Evolutionary conservation across 2,113 vertebrate genomes (phyloP), one percentile per base, ranked within the genome.

Genomic region (Gobio gobio): DNA sequence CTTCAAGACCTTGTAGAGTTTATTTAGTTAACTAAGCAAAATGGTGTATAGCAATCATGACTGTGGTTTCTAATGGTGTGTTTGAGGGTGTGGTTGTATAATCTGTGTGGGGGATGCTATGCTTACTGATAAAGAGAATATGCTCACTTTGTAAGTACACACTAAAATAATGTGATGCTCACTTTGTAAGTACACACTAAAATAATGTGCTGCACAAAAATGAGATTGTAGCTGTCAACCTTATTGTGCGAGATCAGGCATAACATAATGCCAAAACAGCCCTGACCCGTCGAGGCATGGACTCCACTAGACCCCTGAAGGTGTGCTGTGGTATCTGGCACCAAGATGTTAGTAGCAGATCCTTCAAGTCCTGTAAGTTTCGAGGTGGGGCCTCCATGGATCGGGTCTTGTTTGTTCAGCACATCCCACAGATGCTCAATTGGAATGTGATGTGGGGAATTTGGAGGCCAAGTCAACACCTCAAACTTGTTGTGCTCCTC

Each of bases 21-120:
- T 16, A 20, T 54, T 14, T n/a, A 26, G 36, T 20, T 8, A 56
- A 56, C 18, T 24, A 56, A 16, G 5, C 77, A 61, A 45, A 79
- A 16, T 26, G 6, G 33, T 63, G 22, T 59, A 9, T 58, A 45
- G 20, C 5, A 4, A 20, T 59, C 13, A 24, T 43, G 33, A 13
- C 1, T 45, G 33, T 78, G 58, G 7, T 79, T 79, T 63, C 7
- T 47, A 58, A 45, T 26, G 56, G n/a, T 47, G 22, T 61, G 56
- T 79, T 79, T 26, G 33, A 76, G 49, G 26, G 74, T 24, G 43
- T 40, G 20, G 29, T 40, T 63, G 77, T 79, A 43, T 63, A 63
- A 26, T 63, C 13, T 26, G 78, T 45, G 56, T 36, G 58, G 36
- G 36, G 58, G 58, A 78, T 79, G 20, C 43, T 63, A 3, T 63